These are phyloP conservation scores for Lethocerus indicus DNA, from an alignment of 1,140 invertebrate species.

Conservation along the genomic window DNA sequence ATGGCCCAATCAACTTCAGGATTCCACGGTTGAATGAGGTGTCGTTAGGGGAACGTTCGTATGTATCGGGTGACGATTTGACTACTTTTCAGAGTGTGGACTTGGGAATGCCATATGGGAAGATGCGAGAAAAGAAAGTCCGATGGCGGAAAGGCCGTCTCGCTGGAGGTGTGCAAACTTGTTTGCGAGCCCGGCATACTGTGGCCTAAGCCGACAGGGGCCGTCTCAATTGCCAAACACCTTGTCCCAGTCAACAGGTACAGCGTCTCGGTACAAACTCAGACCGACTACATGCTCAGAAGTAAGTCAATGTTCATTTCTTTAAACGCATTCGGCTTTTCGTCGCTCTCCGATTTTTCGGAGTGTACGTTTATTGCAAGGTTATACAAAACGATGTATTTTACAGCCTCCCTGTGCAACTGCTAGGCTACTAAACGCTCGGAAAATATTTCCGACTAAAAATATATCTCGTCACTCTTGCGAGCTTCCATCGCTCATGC, in stretches of 20 bases:
- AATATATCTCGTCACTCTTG: too few species aligned
- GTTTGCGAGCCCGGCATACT: conserved; percentile 31
- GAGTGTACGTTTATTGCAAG: neutral
- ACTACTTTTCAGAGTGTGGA: conserved; percentile 24
- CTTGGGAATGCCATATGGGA: conserved; percentile 26
- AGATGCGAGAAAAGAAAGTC: conserved; percentile 20
- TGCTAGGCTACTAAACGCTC: too few species aligned
- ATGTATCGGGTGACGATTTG: too few species aligned
- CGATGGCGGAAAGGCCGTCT: conserved; percentile 8
- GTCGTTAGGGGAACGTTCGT: too few species aligned
- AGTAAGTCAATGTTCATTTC: conserved; percentile 24
- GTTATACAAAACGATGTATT: neutral
- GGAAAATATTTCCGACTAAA: too few species aligned
- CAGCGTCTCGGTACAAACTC: conserved; percentile 29
- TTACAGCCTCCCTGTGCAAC: neutral
- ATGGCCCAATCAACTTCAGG: too few species aligned
- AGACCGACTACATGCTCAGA: conserved; percentile 20
- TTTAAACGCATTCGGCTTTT: conserved; percentile 16
- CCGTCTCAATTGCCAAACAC: conserved; percentile 34
- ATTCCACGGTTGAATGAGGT: too few species aligned
- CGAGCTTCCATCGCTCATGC: too few species aligned
- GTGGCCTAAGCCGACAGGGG: conserved; percentile 54
- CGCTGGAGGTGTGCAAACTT: conserved; percentile 20
- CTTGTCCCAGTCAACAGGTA: conserved; percentile 40
- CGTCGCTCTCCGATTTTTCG: neutral